A percentile compares a stretch with the other conserved stretches of the same genome.
phyloP scores from a whole-genome alignment of 2,888 invertebrate genomes.

The Oasisia sp. region DNA sequence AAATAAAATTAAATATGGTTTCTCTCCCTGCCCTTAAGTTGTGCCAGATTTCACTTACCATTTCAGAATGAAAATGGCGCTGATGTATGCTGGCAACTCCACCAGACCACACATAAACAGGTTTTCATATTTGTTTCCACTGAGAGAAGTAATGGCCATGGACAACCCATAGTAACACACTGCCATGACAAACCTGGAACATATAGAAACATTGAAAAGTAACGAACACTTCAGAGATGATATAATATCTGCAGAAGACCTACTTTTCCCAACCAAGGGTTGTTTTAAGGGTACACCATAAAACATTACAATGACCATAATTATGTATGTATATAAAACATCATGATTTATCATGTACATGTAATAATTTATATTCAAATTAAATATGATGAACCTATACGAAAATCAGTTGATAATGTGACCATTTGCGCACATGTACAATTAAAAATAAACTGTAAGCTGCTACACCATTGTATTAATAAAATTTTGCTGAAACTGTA shows the following conservation, averaged over 20 bases:
- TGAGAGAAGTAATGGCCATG: slow-evolving; percentile 65
- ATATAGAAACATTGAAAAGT: slow-evolving; percentile 14
- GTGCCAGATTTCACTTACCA: not conserved
- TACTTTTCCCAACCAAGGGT: not conserved
- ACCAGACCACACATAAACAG: slow-evolving; percentile 68
- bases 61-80: slow-evolving; percentile 51
- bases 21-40: too few relatives aligned
- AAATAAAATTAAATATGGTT: not conserved
- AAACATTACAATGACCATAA: too few relatives aligned
- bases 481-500: too few relatives aligned
- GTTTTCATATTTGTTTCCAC: slow-evolving; percentile 68
- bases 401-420: too few relatives aligned
- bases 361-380: too few relatives aligned
- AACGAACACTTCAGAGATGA: not conserved
- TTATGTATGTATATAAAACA: not conserved
- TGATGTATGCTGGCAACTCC: slow-evolving; percentile 66
- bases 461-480: too few relatives aligned
- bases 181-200: slow-evolving; percentile 67
- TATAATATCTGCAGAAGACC: not conserved
- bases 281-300: too few relatives aligned
- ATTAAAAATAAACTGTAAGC: too few relatives aligned
- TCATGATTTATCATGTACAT: not conserved
- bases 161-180: slow-evolving; percentile 67
- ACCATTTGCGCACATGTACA: too few relatives aligned
- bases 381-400: too few relatives aligned